Base-by-base conservation (phyloP, 2,113 vertebrate genomes). In the Leucopsar rothschildi region DNA sequence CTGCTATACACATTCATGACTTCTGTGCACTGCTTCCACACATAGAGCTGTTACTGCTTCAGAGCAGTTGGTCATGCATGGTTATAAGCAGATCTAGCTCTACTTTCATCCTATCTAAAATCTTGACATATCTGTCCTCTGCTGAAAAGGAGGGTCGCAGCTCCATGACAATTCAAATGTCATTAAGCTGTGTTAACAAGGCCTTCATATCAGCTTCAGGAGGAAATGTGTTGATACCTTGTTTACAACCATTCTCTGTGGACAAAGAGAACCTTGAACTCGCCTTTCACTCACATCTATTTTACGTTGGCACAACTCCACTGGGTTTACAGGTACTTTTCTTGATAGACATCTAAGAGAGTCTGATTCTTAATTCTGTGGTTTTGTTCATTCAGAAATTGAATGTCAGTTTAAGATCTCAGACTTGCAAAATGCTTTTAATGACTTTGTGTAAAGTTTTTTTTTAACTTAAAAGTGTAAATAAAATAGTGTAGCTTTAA, bases 111-210 rank as follows among this genome's bases (percentile, higher is more conserved):
- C 70, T 92, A 84, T 88, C 89, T 93, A 5, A 82, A 88, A 66
- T 68, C 71, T 64, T 83, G 88, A 92, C 66, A 19, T 90, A 75
- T 90, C 88, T 90, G 90, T 96, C 93, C 76, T 92, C 68, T 90
- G 77, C 49, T 35, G 88, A 92, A 84, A 86, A 68, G 4, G 45
- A 78, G 86, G 86, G 87, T 92, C 2, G 1, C 12, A 5, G 33
- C 69, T 96, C 92, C 77, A 47, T 82, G 93, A 75, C 85, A 95
- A 78, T 86, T 81, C 19, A 81, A 92, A 92, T 95, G 92, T 86
- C 84, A 92, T 52, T 49, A n/a, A 25, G 16, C 82, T 45, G 27
- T 68, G 61, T 82, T 82, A 93, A 72, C 69, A 86, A 86, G 86
- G 80, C 76, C 88, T 82, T 94, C 44, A 2, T 75, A 90, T 18